These are phyloP conservation scores for Pipistrellus pygmaeus DNA, from an alignment of 2,797 vertebrate genomes.

Conservation along the genomic window DNA sequence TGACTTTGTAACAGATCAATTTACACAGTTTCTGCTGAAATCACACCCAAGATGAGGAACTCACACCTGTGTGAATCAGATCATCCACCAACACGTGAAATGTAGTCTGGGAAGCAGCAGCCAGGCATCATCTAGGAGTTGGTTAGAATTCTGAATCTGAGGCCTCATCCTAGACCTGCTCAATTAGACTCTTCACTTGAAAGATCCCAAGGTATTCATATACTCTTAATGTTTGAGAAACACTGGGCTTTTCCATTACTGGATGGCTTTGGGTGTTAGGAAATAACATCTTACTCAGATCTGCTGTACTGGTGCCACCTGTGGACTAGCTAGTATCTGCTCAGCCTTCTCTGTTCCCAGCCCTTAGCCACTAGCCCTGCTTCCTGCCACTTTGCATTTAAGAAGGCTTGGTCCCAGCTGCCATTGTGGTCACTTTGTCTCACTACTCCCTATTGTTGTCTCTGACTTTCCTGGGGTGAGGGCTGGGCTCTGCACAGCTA, in stretches of 20 bases:
- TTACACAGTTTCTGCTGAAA: background rate
- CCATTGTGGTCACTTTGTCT: background rate
- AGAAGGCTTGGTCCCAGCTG: background rate
- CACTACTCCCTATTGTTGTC: background rate
- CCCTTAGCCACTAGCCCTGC: rapidly evolving
- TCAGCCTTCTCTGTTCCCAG: background rate
- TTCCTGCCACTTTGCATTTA: background rate
- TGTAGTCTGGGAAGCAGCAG: background rate
- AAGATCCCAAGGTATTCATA: background rate
- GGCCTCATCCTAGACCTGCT: background rate
- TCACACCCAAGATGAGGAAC: background rate
- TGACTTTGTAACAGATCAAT: background rate
- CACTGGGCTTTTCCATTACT: background rate
- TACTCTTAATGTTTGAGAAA: background rate
- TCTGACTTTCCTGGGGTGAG: background rate
- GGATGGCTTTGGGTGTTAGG: background rate
- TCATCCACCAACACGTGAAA: background rate
- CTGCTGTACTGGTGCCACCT: background rate
- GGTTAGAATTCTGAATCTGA: background rate
- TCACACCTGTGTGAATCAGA: background rate
- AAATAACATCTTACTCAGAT: background rate
- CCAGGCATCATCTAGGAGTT: background rate
- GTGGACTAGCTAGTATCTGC: background rate
- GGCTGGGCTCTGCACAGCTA: background rate
- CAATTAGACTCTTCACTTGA: background rate